phyloP scores from a whole-genome alignment of 2,888 invertebrate genomes.

The Limnephilus lunatus region DNA sequence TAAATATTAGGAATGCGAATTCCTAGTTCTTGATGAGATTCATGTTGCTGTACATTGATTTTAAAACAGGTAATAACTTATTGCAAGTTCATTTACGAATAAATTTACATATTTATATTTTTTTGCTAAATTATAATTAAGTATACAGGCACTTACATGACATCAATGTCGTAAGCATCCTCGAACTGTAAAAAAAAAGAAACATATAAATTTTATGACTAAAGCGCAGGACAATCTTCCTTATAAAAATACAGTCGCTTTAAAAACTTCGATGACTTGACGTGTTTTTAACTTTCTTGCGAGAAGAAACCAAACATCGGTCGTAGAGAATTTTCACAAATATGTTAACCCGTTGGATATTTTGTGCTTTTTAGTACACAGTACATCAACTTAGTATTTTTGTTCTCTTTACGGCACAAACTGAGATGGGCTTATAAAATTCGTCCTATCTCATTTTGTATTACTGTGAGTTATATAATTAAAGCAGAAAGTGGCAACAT shows the following conservation, averaged over 20 bases:
- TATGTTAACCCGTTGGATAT: background rate
- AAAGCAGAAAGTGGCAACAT: too few species aligned
- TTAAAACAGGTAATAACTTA: background rate
- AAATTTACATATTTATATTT: background rate
- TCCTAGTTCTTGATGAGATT: background rate
- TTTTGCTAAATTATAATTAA: background rate
- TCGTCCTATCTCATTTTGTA: too few species aligned
- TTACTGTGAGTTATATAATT: too few species aligned
- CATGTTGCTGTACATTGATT: background rate
- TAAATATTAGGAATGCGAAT: background rate
- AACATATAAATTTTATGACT: background rate
- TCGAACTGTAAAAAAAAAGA: slow-evolving; percentile 58
- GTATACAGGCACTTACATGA: slow-evolving; percentile 48
- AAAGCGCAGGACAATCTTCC: background rate
- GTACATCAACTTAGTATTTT: too few species aligned
- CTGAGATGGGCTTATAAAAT: too few species aligned
- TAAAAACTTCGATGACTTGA: background rate
- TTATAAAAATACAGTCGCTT: background rate
- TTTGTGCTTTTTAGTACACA: too few species aligned
- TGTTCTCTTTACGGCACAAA: too few species aligned
- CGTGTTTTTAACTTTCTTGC: background rate
- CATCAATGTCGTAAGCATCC: slow-evolving; percentile 60
- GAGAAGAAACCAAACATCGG: background rate
- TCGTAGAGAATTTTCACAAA: background rate
- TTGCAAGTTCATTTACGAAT: background rate